A percentile compares a stretch with the other conserved stretches of the same genome.
Conservation (phyloP, 2,113 vertebrate species). For the Eurypyga helias region DNA sequence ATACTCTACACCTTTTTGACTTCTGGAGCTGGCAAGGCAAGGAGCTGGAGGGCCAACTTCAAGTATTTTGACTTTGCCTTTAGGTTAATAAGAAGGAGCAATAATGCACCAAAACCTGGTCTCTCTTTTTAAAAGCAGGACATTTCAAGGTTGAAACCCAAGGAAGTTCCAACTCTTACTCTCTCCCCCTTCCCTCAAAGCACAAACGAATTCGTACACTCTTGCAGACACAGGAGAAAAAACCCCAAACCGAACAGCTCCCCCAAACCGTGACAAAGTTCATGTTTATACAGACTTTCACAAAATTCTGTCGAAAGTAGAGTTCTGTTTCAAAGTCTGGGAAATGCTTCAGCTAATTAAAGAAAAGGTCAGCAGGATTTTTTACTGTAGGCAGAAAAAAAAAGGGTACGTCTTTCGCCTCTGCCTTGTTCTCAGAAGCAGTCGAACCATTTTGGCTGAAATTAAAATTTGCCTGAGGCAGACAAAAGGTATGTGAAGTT, state of each 20-base stretch:
- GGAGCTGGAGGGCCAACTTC: background rate
- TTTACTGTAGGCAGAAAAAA: background rate
- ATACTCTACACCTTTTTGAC: rapidly evolving
- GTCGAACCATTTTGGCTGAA: background rate
- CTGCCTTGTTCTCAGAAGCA: constrained; percentile 13
- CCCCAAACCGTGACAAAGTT: background rate
- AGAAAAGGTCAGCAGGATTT: constrained; percentile 49
- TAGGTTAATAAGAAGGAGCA: background rate
- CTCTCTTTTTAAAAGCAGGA: background rate
- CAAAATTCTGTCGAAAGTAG: background rate
- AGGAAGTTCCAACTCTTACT: background rate
- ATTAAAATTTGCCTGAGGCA: constrained; percentile 23
- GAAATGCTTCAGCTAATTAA: constrained; percentile 37
- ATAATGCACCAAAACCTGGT: background rate
- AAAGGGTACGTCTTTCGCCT: background rate
- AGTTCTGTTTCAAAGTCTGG: constrained; percentile 3
- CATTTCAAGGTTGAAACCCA: background rate
- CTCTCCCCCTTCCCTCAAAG: background rate
- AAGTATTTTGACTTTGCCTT: background rate
- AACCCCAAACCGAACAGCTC: rapidly evolving
- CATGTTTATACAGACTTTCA: background rate
- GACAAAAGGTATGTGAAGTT: background rate
- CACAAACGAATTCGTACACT: background rate
- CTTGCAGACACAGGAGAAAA: background rate
- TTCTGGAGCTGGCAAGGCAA: background rate